Evolutionary conservation across 2,113 vertebrate species (phyloP).

Genomic region (Vulpes lagopus): DNA sequence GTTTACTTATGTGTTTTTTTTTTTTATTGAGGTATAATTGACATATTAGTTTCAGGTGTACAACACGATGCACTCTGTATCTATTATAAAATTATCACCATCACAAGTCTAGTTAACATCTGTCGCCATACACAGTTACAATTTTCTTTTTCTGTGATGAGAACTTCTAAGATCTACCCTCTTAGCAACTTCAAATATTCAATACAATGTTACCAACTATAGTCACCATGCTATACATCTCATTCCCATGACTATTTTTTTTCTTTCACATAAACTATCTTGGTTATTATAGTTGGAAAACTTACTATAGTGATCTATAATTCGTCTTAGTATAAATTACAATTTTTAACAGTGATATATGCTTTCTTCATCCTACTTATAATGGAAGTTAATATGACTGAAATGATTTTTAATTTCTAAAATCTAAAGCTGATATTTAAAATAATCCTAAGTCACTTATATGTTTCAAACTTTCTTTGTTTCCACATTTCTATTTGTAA

Average conservation of each 20-base stretch:
- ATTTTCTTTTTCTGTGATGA: neutral
- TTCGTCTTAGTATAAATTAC: neutral
- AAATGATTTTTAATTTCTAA: slow-evolving; percentile 1
- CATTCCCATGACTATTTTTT: neutral
- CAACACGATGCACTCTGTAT: neutral
- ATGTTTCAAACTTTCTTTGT: neutral
- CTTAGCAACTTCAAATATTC: neutral
- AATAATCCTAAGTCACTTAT: neutral
- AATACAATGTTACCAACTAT: neutral
- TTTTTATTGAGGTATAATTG: neutral
- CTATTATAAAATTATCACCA: neutral
- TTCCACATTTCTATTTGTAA: neutral
- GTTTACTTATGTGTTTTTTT: neutral
- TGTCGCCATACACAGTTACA: neutral
- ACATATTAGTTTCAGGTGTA: neutral
- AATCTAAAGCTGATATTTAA: neutral
- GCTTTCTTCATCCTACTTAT: neutral
- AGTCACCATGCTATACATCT: neutral
- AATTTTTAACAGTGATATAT: neutral
- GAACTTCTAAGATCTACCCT: neutral
- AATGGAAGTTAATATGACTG: neutral
- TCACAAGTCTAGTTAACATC: neutral
- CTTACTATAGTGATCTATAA: neutral
- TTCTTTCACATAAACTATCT: neutral
- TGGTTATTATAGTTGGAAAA: neutral